phyloP scores from a whole-genome alignment of 2,113 vertebrate species.

The Brienomyrus brachyistius region DNA sequence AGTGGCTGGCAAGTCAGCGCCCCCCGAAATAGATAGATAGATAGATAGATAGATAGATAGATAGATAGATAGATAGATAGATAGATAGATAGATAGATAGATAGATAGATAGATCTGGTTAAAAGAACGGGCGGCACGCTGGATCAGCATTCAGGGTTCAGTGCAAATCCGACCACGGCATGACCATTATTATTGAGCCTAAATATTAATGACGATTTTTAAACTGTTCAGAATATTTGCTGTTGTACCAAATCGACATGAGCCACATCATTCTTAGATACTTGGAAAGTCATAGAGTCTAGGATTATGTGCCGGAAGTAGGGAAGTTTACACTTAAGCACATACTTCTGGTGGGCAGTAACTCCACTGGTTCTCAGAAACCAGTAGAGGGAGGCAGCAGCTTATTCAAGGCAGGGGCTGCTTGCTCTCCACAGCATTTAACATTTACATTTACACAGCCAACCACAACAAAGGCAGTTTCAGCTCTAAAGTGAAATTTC shows the following conservation, averaged over 20 bases:
- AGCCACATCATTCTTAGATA: background rate
- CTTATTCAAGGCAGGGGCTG: background rate
- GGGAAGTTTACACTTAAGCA: background rate
- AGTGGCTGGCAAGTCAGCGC: background rate
- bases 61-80: background rate
- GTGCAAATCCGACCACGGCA: background rate
- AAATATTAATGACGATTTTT: background rate
- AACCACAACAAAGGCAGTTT: background rate
- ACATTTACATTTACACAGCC: background rate
- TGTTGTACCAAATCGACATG: background rate
- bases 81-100: background rate
- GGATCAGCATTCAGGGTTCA: background rate
- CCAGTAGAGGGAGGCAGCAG: background rate
- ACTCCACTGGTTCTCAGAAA: background rate
- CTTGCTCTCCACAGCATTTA: background rate
- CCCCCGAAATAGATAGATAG: background rate
- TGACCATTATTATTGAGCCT: background rate
- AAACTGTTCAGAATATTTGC: background rate
- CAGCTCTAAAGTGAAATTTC: background rate
- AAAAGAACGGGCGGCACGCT: background rate
- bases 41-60: background rate
- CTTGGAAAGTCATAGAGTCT: background rate
- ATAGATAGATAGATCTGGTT: background rate
- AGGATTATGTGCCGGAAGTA: background rate
- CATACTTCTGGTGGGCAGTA: background rate